Base-by-base conservation (phyloP, 1,140 invertebrate genomes). In the Steinernema feltiae region DNA sequence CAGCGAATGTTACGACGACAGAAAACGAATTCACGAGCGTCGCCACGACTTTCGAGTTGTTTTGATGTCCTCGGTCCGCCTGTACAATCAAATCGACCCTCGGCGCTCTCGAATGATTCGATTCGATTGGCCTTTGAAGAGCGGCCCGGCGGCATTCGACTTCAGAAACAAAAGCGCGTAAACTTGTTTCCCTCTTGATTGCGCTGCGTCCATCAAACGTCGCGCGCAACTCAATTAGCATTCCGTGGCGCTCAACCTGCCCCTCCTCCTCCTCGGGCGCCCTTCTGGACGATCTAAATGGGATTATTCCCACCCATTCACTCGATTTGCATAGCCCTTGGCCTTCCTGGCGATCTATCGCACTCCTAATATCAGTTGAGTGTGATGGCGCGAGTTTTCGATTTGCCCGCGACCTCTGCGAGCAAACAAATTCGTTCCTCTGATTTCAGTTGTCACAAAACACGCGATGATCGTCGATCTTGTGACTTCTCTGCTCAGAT, bases 121-220 rank as follows among this genome's bases (percentile, higher is more conserved):
- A 41, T 63, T 63, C 24, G 53, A 63, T 63, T 27, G 53, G 15
- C 24, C 53, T 63, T 63, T 41, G 35, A 18, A 41, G 35, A 41
- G 35, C 53, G 12, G 3, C 15, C 53, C 15, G 24, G 53, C 15
- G 24, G 53, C 53, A 27, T 15, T 27, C 15, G 53, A 3, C 53
- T 21, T 63, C n/a, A n/a, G 53, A 63, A 63, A 63, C 53, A 63
- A 63, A 63, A 27, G 53, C 12, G 53, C 12, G 53, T 63, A 63
- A 63, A 63, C 53, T 63, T 63, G 53, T 63, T 63, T 63, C 53
- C 53, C 53, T 63, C 53, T 63, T 63, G 53, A 63, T 63, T 63
- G 53, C 53, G 12, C 53, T 63, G 35, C 53, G 53, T 15, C 53
- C 53, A 63, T 63, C 53, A 63, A 63, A 63, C 53, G 53, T 63